Conservation (phyloP, 2,797 vertebrate genomes). For the Ataeniobius toweri region DNA sequence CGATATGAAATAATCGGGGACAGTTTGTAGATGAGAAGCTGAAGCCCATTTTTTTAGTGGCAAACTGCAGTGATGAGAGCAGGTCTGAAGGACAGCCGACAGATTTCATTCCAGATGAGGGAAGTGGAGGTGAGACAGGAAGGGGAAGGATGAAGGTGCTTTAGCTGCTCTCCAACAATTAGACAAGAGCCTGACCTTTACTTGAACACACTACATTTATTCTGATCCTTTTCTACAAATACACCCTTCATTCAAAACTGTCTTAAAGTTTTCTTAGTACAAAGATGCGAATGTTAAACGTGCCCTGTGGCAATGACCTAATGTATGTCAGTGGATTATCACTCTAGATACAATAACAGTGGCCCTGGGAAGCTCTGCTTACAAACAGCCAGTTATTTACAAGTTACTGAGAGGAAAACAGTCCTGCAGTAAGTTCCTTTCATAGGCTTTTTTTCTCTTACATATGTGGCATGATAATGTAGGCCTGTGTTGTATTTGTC, state of each 20-base stretch:
- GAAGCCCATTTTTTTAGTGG: slow-evolving; percentile 51
- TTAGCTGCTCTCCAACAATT: slow-evolving; percentile 34
- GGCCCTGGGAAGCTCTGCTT: slow-evolving; percentile 27
- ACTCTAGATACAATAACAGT: slow-evolving; percentile 26
- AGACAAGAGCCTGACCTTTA: slow-evolving; percentile 58
- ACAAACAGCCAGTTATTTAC: not conserved
- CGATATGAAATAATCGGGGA: slow-evolving; percentile 50
- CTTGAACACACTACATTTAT: slow-evolving; percentile 58
- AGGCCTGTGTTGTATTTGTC: slow-evolving; percentile 54
- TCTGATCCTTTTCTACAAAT: slow-evolving; percentile 44
- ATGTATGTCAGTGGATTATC: slow-evolving; percentile 64
- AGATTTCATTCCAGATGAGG: slow-evolving; percentile 45
- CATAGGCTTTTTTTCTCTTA: slow-evolving; percentile 21
- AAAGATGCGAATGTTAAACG: slow-evolving; percentile 44
- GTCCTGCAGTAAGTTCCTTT: slow-evolving; percentile 33
- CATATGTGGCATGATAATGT: slow-evolving; percentile 62
- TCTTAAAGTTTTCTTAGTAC: slow-evolving; percentile 37
- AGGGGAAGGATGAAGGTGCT: slow-evolving; percentile 36
- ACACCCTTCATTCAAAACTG: slow-evolving; percentile 42
- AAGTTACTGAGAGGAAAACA: slow-evolving; percentile 1
- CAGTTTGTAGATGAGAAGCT: slow-evolving; percentile 49
- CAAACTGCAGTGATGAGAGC: slow-evolving; percentile 33
- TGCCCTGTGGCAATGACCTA: slow-evolving; percentile 67
- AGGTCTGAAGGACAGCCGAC: slow-evolving; percentile 42
- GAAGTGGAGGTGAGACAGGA: slow-evolving; percentile 50